Percentiles rank a stretch among this genome's conserved stretches.
phyloP scores from a whole-genome alignment of 2,797 vertebrate genomes.

The Meriones psammophilus region DNA sequence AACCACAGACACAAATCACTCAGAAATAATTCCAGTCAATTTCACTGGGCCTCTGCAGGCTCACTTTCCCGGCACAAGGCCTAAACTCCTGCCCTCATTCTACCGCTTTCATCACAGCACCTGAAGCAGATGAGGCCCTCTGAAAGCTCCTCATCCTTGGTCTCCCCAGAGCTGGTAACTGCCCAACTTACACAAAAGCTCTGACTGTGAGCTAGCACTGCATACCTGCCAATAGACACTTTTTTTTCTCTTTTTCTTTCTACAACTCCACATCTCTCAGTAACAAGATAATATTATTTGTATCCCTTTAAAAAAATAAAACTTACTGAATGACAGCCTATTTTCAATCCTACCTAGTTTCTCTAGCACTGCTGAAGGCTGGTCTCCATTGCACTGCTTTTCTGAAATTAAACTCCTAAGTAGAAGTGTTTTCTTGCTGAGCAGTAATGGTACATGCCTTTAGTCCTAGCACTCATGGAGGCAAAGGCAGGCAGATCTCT shows the following conservation, averaged over 20 bases:
- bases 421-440: background rate
- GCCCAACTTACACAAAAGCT: background rate
- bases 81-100: background rate
- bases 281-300: background rate
- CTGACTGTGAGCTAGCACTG: background rate
- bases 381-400: background rate
- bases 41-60: background rate
- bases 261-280: background rate
- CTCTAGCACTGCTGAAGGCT: background rate
- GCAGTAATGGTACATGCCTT: background rate
- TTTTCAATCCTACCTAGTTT: background rate
- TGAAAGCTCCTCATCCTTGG: background rate
- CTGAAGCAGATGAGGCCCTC: background rate
- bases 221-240: background rate
- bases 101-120: rapidly evolving
- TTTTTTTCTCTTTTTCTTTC: background rate
- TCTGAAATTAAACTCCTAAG: conserved; percentile 1
- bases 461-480: background rate
- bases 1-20: background rate
- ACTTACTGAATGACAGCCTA: background rate
- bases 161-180: background rate
- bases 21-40: background rate
- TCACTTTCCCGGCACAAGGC: background rate
- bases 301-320: conserved; percentile 37
- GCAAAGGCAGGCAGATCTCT: background rate